Base-by-base conservation (phyloP, 2,888 invertebrate species). In the Campopleginae sp. region DNA sequence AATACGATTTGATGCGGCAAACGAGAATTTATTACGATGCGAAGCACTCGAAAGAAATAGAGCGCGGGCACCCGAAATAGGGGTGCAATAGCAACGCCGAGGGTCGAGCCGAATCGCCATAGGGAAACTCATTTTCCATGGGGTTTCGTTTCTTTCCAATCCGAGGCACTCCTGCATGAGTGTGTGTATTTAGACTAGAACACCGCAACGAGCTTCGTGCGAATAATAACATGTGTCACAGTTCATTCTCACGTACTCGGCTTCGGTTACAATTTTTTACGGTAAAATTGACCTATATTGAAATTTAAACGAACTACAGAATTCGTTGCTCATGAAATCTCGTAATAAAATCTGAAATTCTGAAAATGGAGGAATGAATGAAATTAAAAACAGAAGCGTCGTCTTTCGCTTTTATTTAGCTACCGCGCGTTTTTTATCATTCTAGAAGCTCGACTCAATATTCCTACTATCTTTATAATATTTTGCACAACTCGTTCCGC, bases 211-310 rank as follows among this genome's bases (percentile, higher is more conserved):
- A 82, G 79, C 89, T 88, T 89, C 87, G 91, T 91, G 91, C 89
- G 91, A 91, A 91, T 88, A 88, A 79, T 84, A 90, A 89, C 91
- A 91, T 91, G 91, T 91, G 91, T 90, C 91, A 65, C 80, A 76
- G 75, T 85, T 87, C 85, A 82, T 84, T 85, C 87, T 82, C 81
- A 83, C 70, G 7, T 48, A 63, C 17, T 84, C 54, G 42, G 54
- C 61, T 65, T 38, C 77, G 74, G 70, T 63, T 44, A 38, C 31
- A 75, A 80, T 48, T 72, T 61, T 27, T 72, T 61, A 46, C 65
- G 27, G 31, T 68, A 38, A 65, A 74, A 23, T 58, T 83, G 80
- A 68, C 65, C 58, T 14, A 76, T 17, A 42, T 27, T 14, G 23
- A 8, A 75, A 76, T 65, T 51, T 54, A 51, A 44, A 44, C 23